Base-by-base conservation (phyloP, 2,888 invertebrate genomes). In the Hartigia nigra region DNA sequence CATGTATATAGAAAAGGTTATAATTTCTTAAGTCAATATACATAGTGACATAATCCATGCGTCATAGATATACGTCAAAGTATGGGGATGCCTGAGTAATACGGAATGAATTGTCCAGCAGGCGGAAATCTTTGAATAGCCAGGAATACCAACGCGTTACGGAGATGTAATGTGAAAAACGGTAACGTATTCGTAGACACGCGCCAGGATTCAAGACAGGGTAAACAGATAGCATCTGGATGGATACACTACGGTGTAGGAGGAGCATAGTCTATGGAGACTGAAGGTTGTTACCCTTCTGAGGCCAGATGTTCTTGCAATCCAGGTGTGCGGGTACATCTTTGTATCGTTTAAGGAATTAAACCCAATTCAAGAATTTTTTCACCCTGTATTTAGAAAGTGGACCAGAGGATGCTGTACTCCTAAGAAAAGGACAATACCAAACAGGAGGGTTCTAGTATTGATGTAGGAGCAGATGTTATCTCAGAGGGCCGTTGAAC, bases 101-200 rank as follows among this genome's bases (percentile, higher is more conserved):
- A 55, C 23, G 9, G 23, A 55, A 55, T 55, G 55, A 55, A 55
- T 55, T 55, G 55, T 55, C 55, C 23, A 55, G 55, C 9, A 55
- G 55, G 23, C 55, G 9, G 55, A 55, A 55, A 23, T 9, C 55
- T 55, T 55, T 55, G 55, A 55, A 55, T 55, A 55, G 23, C 3
- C 55, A 55, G 55, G 23, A 55, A 55, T 55, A 23, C 23, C 55
- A 9, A 23, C 23, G 23, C 55, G 23, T 55, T 55, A 55, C 55
- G 55, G 23, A 55, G 55, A 55, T 55, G 55, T 23, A 55, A 55
- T 23, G 55, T 72, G 72, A 72, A 72, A 72, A 32, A 31, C 72
- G 81, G 81, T 80, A 81, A 81, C 72, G 78, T 82, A 82, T 83
- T 85, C 83, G 79, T 77, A 82, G 81, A 82, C 85, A 82, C 87